Conservation (phyloP, 2,113 vertebrate genomes). For the Petrocephalus microphthalmus region DNA sequence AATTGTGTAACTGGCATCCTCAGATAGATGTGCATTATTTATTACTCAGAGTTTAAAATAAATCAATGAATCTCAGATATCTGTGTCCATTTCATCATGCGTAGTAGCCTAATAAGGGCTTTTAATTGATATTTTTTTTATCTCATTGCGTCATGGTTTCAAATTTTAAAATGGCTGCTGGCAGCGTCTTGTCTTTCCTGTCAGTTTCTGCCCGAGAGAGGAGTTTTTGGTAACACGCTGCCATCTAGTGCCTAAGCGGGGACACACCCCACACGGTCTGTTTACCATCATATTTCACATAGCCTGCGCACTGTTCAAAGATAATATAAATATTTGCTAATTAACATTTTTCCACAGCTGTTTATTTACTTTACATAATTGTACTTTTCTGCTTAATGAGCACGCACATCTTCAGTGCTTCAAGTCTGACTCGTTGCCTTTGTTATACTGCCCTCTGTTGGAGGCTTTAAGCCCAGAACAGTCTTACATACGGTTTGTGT, state of each 20-base stretch:
- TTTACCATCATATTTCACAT: not conserved
- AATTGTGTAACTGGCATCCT: conserved; percentile 36
- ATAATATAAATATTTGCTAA: not conserved
- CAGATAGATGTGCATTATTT: conserved; percentile 46
- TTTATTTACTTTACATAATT: not conserved
- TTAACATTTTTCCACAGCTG: not conserved
- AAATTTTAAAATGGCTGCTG: not conserved
- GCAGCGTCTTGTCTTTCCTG: not conserved
- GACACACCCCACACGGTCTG: not conserved
- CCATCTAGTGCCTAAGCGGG: conserved; percentile 15
- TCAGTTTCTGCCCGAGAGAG: not conserved
- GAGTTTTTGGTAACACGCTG: not conserved
- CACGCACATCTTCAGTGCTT: not conserved
- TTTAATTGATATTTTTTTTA: not conserved
- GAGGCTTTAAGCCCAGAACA: not conserved
- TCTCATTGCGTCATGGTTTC: not conserved
- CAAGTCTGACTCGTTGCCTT: not conserved
- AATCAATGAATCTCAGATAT: not conserved
- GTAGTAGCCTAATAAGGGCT: not conserved
- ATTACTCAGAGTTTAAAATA: conserved; percentile 46
- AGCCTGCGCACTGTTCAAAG: not conserved
- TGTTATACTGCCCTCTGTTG: conserved; percentile 7
- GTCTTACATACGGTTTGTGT: not conserved
- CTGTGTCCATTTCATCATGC: not conserved
- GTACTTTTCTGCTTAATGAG: not conserved